phyloP scores from a whole-genome alignment of 2,113 vertebrate genomes.

The Crotalus tigris region DNA sequence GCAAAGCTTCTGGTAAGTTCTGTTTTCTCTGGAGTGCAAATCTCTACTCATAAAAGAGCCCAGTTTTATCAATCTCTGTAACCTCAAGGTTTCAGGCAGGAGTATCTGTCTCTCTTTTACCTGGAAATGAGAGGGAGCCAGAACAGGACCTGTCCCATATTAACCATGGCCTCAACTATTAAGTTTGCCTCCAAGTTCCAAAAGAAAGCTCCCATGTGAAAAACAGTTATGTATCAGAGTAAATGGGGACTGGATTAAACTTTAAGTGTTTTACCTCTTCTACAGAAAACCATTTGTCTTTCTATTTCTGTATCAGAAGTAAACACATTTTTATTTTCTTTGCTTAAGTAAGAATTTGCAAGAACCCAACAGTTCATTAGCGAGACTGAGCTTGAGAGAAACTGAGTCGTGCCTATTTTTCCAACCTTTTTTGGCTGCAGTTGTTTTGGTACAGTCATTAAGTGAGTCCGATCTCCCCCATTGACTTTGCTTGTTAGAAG shows the following conservation, averaged over 20 bases:
- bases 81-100: background rate
- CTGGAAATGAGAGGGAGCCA: background rate
- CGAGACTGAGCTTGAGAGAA: background rate
- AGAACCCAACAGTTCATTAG: background rate
- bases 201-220: background rate
- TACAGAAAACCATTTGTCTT: background rate
- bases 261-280: background rate
- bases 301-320: no score
- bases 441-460: background rate
- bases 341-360: background rate
- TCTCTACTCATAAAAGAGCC: background rate
- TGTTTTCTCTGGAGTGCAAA: no score
- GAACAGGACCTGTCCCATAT: background rate
- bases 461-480: background rate
- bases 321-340: background rate
- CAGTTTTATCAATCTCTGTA: background rate
- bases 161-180: background rate
- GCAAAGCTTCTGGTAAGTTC: background rate
- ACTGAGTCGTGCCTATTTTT: background rate
- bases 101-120: background rate
- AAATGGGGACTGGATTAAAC: background rate
- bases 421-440: background rate
- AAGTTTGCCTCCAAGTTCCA: background rate
- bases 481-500: background rate
- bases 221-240: background rate